Percentiles rank a stretch among this genome's conserved stretches.
Conservation (phyloP, 1,140 invertebrate genomes). For the Lordiphosa mommai region DNA sequence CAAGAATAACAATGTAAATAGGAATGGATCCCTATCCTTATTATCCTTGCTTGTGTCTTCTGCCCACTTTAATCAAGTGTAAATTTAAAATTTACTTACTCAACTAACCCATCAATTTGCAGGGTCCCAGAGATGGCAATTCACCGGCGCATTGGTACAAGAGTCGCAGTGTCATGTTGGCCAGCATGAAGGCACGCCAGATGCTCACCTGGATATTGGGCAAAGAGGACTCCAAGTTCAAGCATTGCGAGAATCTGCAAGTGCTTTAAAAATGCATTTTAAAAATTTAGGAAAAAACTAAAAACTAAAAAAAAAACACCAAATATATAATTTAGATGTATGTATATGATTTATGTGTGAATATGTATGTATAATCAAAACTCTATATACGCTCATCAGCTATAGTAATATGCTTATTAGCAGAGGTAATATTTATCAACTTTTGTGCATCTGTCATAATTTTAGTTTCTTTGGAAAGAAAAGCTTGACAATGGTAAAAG, state of each 20-base stretch:
- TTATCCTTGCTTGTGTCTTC: not conserved
- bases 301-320: slow-evolving; percentile 21
- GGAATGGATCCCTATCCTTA: not conserved
- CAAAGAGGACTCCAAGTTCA: slow-evolving; percentile 93
- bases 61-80: not conserved
- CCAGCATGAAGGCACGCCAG: slow-evolving; percentile 92
- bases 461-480: too few relatives aligned
- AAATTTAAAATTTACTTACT: too few relatives aligned
- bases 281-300: slow-evolving; percentile 20
- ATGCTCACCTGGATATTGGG: slow-evolving; percentile 94
- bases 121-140: slow-evolving; percentile 81
- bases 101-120: slow-evolving; percentile 28
- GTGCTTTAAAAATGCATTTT: slow-evolving; percentile 81
- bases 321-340: too few relatives aligned
- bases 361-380: slow-evolving; percentile 22
- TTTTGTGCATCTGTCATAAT: too few relatives aligned
- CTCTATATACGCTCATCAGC: too few relatives aligned
- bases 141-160: slow-evolving; percentile 89
- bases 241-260: slow-evolving; percentile 93
- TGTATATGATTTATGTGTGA: slow-evolving; percentile 29
- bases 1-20: slow-evolving; percentile 24
- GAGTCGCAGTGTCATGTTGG: slow-evolving; percentile 88
- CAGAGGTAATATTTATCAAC: too few relatives aligned
- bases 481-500: too few relatives aligned
- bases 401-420: too few relatives aligned